Percentiles rank a stretch among this genome's conserved stretches.
phyloP scores from a whole-genome alignment of 2,888 invertebrate genomes.

The Herminia tarsipennalis region DNA sequence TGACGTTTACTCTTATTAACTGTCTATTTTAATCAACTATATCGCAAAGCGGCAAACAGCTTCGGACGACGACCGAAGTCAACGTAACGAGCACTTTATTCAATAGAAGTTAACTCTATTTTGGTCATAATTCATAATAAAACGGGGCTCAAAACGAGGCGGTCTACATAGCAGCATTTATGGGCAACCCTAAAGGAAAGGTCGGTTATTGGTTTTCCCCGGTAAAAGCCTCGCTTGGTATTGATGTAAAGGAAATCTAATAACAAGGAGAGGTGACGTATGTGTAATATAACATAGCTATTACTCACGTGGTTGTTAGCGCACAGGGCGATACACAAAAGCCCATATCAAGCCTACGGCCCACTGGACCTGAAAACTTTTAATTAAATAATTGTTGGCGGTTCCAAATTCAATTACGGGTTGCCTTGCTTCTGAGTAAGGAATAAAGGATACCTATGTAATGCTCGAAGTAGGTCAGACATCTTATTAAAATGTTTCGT shows the following conservation, averaged over 20 bases:
- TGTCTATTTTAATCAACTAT: too few species aligned
- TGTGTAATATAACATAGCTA: slow-evolving; percentile 14
- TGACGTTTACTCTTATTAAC: too few species aligned
- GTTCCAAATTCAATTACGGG: slow-evolving; percentile 11
- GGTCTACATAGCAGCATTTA: slow-evolving; percentile 29
- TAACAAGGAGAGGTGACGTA: slow-evolving; percentile 42
- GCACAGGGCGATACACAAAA: slow-evolving; percentile 1
- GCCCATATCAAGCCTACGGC: background rate
- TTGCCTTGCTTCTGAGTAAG: background rate
- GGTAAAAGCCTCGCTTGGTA: slow-evolving; percentile 52
- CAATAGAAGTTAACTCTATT: background rate
- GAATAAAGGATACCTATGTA: slow-evolving; percentile 4
- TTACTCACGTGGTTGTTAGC: background rate
- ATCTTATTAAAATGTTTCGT: too few species aligned
- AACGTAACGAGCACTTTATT: background rate
- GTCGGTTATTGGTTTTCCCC: slow-evolving; percentile 61
- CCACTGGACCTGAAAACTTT: slow-evolving; percentile 16
- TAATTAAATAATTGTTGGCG: slow-evolving; percentile 16
- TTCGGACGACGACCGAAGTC: too few species aligned
- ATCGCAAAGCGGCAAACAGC: too few species aligned
- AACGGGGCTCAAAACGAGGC: slow-evolving; percentile 6
- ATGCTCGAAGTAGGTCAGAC: too few species aligned
- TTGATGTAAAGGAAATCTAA: slow-evolving; percentile 62
- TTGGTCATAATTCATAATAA: slow-evolving; percentile 17
- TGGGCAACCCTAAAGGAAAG: slow-evolving; percentile 38